Conservation (phyloP, 2,797 vertebrate genomes). For the Chelonia mydas region DNA sequence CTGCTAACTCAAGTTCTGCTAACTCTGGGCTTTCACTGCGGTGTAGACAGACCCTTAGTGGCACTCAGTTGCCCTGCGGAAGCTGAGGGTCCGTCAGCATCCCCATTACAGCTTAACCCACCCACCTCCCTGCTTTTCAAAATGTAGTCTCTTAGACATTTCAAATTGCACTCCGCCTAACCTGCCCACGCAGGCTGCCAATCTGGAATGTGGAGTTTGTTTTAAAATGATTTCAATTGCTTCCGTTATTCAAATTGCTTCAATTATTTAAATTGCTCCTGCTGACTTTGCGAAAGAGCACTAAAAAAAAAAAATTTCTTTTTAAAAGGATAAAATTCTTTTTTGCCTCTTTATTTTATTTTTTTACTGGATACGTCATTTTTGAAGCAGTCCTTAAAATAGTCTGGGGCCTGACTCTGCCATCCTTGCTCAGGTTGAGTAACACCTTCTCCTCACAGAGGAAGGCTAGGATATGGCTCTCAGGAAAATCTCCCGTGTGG, state of each 20-base stretch:
- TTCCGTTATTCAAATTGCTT: background rate
- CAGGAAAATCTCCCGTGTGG: background rate
- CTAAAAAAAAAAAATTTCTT: accelerated
- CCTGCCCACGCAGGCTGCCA: background rate
- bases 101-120: accelerated
- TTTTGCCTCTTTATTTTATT: accelerated
- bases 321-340: background rate
- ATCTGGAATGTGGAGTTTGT: accelerated
- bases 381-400: background rate
- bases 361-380: background rate
- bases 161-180: background rate
- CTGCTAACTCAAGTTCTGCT: background rate
- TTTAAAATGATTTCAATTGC: background rate
- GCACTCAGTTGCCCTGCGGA: background rate
- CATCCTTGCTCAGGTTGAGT: background rate
- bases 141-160: accelerated
- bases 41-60: background rate
- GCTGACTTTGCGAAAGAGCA: background rate
- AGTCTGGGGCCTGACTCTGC: background rate
- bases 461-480: background rate
- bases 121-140: accelerated
- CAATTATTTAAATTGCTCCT: background rate
- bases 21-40: background rate
- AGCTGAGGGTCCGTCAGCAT: background rate
- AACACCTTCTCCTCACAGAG: background rate